Evolutionary conservation across 2,113 vertebrate genomes (phyloP).

Genomic region (Mus musculus): DNA sequence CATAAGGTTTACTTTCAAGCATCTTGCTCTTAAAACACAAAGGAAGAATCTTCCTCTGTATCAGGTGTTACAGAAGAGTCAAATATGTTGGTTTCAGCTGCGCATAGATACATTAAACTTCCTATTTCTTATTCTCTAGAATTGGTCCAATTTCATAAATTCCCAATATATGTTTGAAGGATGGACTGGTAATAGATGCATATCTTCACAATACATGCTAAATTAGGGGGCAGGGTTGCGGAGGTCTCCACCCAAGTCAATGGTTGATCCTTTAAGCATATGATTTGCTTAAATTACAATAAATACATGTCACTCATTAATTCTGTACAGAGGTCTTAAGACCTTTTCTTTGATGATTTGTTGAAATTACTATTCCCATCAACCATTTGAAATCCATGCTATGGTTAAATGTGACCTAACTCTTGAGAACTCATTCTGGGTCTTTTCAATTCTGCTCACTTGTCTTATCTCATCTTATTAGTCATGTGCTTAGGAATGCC

Average conservation of each 20-base stretch:
- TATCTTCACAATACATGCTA: neutral
- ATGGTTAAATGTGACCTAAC: neutral
- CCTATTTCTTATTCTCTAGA: neutral
- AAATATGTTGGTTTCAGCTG: conserved; percentile 13
- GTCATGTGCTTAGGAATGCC: neutral
- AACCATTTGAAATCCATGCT: conserved; percentile 3
- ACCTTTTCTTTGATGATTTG: conserved; percentile 5
- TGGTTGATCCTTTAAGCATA: neutral
- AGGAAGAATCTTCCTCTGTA: neutral
- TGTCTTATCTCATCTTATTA: neutral
- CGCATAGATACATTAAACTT: neutral
- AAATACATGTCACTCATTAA: neutral
- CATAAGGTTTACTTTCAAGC: neutral
- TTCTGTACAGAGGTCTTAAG: neutral
- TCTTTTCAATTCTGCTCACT: neutral
- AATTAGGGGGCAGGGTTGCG: neutral
- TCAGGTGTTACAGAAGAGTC: neutral
- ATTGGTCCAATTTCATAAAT: conserved; percentile 6
- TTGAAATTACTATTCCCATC: conserved; percentile 27
- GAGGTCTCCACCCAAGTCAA: neutral
- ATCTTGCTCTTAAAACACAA: neutral
- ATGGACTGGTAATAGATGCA: neutral
- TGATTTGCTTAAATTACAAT: neutral
- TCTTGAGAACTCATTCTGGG: conserved; percentile 29
- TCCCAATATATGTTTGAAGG: neutral